Evolutionary conservation across 1,140 invertebrate species (phyloP).

Genomic region (Archivesica marissinica): DNA sequence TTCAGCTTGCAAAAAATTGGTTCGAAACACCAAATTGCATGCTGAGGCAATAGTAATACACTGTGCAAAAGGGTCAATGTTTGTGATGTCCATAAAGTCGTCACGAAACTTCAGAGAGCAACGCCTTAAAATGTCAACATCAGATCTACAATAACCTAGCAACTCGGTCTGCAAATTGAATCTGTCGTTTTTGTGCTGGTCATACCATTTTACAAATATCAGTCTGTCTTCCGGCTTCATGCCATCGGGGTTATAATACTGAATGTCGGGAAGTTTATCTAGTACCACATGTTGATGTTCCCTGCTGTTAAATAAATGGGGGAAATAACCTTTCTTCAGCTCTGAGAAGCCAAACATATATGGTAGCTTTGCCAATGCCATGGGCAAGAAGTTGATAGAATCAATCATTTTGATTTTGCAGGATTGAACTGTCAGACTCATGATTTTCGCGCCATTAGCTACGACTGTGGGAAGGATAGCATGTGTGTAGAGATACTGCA

Average conservation of each 20-base stretch:
- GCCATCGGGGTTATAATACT: slow-evolving; percentile 23
- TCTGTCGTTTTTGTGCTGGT: background rate
- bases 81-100: slow-evolving; percentile 5
- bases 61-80: slow-evolving; percentile 18
- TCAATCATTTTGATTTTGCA: slow-evolving; percentile 53
- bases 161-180: slow-evolving; percentile 51
- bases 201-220: slow-evolving; percentile 48
- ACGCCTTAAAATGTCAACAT: slow-evolving; percentile 57
- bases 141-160: slow-evolving; percentile 27
- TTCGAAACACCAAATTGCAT: slow-evolving; percentile 22
- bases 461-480: slow-evolving; percentile 59
- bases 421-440: slow-evolving; percentile 45
- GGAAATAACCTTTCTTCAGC: slow-evolving; percentile 66
- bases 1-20: slow-evolving; percentile 17
- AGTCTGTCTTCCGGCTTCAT: slow-evolving; percentile 28
- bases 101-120: slow-evolving; percentile 10
- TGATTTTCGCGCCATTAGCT: slow-evolving; percentile 59
- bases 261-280: background rate
- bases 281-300: slow-evolving; percentile 54
- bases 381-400: slow-evolving; percentile 44
- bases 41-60: slow-evolving; percentile 35
- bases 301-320: slow-evolving; percentile 62
- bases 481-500: slow-evolving; percentile 60
- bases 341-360: slow-evolving; percentile 56
- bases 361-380: slow-evolving; percentile 61